Conservation (phyloP, 2,888 invertebrate genomes). For the Oasisia sp. region DNA sequence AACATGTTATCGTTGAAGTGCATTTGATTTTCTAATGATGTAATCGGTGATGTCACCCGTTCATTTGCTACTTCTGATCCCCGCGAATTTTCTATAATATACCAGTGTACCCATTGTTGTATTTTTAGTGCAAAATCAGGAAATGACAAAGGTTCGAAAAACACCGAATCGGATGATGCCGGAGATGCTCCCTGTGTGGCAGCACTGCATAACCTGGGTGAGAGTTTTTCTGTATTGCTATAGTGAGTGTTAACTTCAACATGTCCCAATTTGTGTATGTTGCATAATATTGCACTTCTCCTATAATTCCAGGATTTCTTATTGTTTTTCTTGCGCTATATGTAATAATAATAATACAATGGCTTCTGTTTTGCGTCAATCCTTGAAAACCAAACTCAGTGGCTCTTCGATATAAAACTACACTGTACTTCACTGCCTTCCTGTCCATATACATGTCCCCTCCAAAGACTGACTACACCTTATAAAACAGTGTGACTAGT, state of each 20-base stretch:
- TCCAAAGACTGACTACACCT: too few species aligned
- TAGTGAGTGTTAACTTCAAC: background rate
- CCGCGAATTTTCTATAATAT: background rate
- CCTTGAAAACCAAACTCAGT: too few species aligned
- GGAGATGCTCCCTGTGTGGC: background rate
- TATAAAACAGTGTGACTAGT: too few species aligned
- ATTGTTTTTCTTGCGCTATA: background rate
- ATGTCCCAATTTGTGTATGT: background rate
- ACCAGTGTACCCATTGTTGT: background rate
- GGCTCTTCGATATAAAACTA: too few species aligned
- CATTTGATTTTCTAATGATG: background rate
- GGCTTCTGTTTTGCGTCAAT: too few species aligned
- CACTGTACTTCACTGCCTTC: too few species aligned
- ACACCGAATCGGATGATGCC: background rate
- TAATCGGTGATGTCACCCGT: background rate
- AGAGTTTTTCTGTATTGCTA: background rate
- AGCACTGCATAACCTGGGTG: slow-evolving; percentile 5
- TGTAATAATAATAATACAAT: background rate
- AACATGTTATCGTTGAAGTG: background rate
- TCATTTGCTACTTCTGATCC: background rate
- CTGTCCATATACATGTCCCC: too few species aligned
- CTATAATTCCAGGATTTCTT: background rate
- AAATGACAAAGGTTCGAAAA: background rate
- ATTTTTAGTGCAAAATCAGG: slow-evolving; percentile 4
- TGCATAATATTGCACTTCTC: background rate